Percentiles rank a stretch among this genome's conserved stretches.
Evolutionary conservation across 2,888 invertebrate species (phyloP).

Genomic region (Oasisia sp.): DNA sequence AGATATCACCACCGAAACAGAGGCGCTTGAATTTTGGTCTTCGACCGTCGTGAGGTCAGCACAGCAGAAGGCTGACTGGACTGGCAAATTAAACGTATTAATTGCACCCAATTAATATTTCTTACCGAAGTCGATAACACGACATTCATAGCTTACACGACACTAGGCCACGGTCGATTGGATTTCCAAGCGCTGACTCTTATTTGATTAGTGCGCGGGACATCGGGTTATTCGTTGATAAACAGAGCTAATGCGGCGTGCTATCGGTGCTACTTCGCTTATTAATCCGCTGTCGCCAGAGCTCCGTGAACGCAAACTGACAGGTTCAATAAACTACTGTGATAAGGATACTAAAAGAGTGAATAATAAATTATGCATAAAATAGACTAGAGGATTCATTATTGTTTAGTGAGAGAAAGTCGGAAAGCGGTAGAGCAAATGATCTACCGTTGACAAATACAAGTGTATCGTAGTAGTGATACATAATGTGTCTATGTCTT

Average conservation of each 20-base stretch:
- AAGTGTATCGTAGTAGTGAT: no score
- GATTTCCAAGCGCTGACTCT: background rate
- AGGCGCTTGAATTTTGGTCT: background rate
- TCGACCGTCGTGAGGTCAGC: background rate
- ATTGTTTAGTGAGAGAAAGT: background rate
- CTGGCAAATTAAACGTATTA: conserved; percentile 1
- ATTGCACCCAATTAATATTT: conserved; percentile 10
- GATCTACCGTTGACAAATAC: no score
- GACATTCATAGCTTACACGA: background rate
- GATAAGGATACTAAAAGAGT: background rate
- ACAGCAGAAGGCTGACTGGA: background rate
- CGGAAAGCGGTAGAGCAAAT: background rate
- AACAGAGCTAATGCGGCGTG: background rate
- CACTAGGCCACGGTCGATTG: background rate
- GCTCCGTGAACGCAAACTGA: background rate
- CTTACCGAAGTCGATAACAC: background rate
- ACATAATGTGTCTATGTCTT: no score
- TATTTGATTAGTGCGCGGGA: background rate
- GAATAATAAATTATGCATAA: background rate
- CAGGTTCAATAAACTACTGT: background rate
- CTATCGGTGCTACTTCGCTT: background rate
- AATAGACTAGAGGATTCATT: background rate
- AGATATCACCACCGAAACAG: background rate
- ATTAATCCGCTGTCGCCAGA: background rate
- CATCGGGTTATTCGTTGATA: background rate